Base-by-base conservation (phyloP, 1,140 invertebrate genomes). In the Cydia splendana region DNA sequence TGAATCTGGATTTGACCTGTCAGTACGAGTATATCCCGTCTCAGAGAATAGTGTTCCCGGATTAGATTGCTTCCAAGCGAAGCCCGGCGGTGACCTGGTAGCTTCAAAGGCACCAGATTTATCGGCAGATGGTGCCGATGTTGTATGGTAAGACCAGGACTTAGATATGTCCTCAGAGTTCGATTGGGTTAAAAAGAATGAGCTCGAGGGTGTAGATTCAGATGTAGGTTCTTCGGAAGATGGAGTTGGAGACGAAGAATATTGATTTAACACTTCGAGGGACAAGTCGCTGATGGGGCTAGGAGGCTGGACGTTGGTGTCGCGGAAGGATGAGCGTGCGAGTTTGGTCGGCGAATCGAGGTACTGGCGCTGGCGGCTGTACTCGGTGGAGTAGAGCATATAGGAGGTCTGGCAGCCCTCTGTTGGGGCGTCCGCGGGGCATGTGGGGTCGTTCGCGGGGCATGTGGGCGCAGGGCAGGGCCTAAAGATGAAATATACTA, bases 401-500 rank as follows among this genome's bases (percentile, higher is more conserved):
- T 89, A 91, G 0, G 88, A 86, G 6, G 84, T 78, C 15, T 75
- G 45, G 71, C 88, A 90, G 53, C 80, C 85, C 18, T 73, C 74
- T 0, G 80, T 82, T 3, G 85, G 84, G 71, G 79, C 79, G 3
- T 76, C 18, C 0, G 85, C 84, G 20, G 85, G 86, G 62, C 88
- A 90, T 3, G 80, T 24, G 24, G 85, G 84, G 71, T 79, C 79
- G 3, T 76, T 18, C 0, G 85, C 84, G 20, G 85, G 86, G 62
- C 88, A 90, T 3, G 80, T 1, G 24, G 24, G 24, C 24, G 24
- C 24, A 24, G 74, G 18, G 28, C 45, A 48, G 20, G 57, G 57
- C 57, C 57, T 62, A 24, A 62, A 62, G 18, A 18, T 24, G 15
- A 57, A 7, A n/a, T 62, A 20, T n/a, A 62, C 0, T 24, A 10